Evolutionary conservation across 2,888 invertebrate genomes (phyloP).

Genomic region (Macrosiphum euphorbiae): DNA sequence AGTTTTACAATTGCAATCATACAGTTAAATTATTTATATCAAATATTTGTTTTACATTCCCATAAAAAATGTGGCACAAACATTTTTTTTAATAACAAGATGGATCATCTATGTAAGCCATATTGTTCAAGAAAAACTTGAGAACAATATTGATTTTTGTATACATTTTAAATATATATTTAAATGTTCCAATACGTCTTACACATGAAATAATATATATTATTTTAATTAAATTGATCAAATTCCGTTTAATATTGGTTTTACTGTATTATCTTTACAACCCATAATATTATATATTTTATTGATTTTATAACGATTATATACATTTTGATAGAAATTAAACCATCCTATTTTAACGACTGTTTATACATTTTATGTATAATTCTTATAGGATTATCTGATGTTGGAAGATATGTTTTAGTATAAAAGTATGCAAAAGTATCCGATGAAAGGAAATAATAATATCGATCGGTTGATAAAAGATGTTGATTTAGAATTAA

Average conservation of each 20-base stretch:
- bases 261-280: neutral
- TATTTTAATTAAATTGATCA: too few relatives aligned
- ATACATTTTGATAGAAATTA: neutral
- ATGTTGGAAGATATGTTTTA: slow-evolving; percentile 90
- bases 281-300: neutral
- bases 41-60: neutral
- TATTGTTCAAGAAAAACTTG: neutral
- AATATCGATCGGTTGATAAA: slow-evolving; percentile 77
- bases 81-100: neutral
- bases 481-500: slow-evolving; percentile 87
- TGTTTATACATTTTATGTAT: neutral
- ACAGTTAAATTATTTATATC: neutral
- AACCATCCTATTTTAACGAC: neutral
- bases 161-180: neutral
- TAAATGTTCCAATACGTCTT: neutral
- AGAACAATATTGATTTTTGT: neutral
- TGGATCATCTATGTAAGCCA: neutral
- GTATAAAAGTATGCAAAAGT: slow-evolving; percentile 83
- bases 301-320: neutral
- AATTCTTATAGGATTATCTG: slow-evolving; percentile 66
- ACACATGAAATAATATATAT: neutral
- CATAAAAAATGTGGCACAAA: neutral
- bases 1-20: neutral
- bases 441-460: slow-evolving; percentile 78
- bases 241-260: neutral